A percentile compares a stretch with the other conserved stretches of the same genome.
Evolutionary conservation across 92 coral and sea anemone species (phyloP).

Genomic region (Palythoa caribaeorum): DNA sequence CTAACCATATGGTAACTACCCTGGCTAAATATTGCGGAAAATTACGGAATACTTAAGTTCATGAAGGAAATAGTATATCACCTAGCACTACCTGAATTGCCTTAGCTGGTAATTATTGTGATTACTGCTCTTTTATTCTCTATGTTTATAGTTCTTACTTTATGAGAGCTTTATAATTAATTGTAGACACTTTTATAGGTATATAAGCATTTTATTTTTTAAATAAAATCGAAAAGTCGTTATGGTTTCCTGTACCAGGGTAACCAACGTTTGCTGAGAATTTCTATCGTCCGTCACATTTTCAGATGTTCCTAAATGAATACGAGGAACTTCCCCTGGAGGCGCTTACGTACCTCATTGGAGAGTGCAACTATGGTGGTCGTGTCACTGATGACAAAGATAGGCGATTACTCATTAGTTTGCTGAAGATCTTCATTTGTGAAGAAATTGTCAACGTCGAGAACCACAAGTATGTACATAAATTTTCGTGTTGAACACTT

Average conservation of each 20-base stretch:
- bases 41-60: too few species aligned
- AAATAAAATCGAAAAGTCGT: constrained; percentile 70
- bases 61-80: too few species aligned
- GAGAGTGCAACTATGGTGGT: constrained; percentile 99
- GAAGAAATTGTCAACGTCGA: constrained; percentile 78
- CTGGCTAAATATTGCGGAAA: too few species aligned
- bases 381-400: constrained; percentile 99
- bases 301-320: constrained; percentile 96
- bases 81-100: too few species aligned
- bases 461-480: constrained; percentile 74
- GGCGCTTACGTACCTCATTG: constrained; percentile 92
- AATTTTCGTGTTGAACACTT: background rate
- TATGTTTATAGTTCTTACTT: too few species aligned
- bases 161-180: too few species aligned
- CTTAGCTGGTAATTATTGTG: too few species aligned
- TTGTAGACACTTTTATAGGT: too few species aligned
- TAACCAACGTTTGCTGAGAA: background rate
- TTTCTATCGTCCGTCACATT: background rate
- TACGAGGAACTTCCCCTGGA: constrained; percentile 95
- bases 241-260: background rate
- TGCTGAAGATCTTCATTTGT: constrained; percentile 88
- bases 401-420: constrained; percentile 89
- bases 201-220: too few species aligned
- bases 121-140: too few species aligned
- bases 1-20: too few species aligned